phyloP scores from a whole-genome alignment of 1,140 invertebrate species.

The Helicoverpa armigera region DNA sequence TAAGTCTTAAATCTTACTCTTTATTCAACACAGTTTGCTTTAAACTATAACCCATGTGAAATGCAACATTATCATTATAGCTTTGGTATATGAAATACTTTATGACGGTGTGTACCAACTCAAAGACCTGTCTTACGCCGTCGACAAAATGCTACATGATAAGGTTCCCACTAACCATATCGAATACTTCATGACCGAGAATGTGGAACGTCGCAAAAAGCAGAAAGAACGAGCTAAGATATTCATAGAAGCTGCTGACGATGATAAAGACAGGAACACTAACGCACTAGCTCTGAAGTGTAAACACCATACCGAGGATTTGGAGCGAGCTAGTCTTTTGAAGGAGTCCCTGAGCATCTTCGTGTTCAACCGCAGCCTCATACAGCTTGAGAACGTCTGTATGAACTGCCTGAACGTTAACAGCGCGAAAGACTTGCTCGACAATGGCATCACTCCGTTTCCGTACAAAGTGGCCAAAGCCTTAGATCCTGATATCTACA shows the following conservation, averaged over 20 bases:
- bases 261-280: slow-evolving; percentile 76
- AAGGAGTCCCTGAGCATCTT: slow-evolving; percentile 83
- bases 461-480: slow-evolving; percentile 97
- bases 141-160: slow-evolving; percentile 92
- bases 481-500: slow-evolving; percentile 93
- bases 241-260: slow-evolving; percentile 75
- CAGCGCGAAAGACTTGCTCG: slow-evolving; percentile 87
- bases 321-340: slow-evolving; percentile 79
- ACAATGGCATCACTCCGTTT: slow-evolving; percentile 92
- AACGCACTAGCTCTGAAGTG: slow-evolving; percentile 78
- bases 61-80: slow-evolving; percentile 85
- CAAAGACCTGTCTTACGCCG: slow-evolving; percentile 90
- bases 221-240: slow-evolving; percentile 78
- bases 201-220: slow-evolving; percentile 78
- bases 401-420: slow-evolving; percentile 80
- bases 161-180: slow-evolving; percentile 76
- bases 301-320: slow-evolving; percentile 78
- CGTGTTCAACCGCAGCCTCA: slow-evolving; percentile 80
- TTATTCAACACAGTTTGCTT: too few relatives aligned
- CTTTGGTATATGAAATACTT: slow-evolving; percentile 93
- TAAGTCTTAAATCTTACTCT: too few relatives aligned
- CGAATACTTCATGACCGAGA: slow-evolving; percentile 82
- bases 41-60: not conserved
- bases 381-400: slow-evolving; percentile 82
- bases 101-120: slow-evolving; percentile 93